phyloP scores from a whole-genome alignment of 2,113 vertebrate species.

The Phasianus colchicus region DNA sequence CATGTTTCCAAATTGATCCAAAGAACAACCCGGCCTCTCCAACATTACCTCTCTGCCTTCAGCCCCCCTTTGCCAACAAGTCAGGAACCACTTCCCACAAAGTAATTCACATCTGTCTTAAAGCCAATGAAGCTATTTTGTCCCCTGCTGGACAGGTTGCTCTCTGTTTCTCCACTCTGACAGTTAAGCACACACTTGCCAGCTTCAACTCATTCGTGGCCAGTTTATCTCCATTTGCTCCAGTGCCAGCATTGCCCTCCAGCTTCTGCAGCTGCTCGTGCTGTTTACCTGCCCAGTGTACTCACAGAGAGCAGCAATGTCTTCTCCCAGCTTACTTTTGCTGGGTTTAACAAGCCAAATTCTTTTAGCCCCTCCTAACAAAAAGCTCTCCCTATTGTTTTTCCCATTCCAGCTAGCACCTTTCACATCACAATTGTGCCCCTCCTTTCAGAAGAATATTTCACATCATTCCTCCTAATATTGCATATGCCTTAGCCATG shows the following conservation, averaged over 20 bases:
- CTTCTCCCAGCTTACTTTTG: not conserved
- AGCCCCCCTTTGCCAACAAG: not conserved
- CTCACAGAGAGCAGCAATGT: rapidly evolving
- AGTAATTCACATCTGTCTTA: not conserved
- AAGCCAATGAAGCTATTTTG: not conserved
- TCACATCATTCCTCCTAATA: not conserved
- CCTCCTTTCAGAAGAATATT: not conserved
- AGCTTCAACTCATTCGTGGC: not conserved
- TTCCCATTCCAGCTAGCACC: not conserved
- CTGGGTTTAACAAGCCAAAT: not conserved
- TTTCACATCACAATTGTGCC: not conserved
- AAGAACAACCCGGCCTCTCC: not conserved
- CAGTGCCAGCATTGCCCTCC: not conserved
- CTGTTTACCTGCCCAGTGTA: not conserved
- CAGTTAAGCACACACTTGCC: not conserved
- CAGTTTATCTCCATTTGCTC: not conserved
- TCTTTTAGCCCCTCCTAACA: not conserved
- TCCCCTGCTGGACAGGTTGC: not conserved
- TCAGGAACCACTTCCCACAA: not conserved
- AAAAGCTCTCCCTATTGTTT: not conserved
- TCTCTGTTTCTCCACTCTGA: not conserved
- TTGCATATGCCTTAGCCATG: not conserved
- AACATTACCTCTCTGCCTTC: not conserved
- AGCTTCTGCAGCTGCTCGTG: not conserved
- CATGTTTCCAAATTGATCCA: not conserved